These are phyloP conservation scores for Drosophila multiciliata DNA, from an alignment of 2,888 invertebrate genomes.

Conservation along the genomic window DNA sequence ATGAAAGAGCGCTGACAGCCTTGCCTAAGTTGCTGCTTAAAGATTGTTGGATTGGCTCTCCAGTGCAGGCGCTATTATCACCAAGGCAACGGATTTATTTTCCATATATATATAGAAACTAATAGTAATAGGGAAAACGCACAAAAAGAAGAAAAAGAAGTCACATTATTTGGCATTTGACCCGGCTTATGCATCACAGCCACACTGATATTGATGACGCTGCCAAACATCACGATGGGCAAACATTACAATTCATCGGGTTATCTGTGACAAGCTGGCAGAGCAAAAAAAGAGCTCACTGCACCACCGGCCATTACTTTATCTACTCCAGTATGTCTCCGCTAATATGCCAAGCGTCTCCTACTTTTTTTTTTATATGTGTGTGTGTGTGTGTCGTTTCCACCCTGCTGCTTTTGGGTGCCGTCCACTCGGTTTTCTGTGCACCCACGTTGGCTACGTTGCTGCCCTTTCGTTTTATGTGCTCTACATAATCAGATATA, in stretches of 20 bases:
- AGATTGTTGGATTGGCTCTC: constrained; percentile 36
- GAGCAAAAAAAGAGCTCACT: constrained; percentile 43
- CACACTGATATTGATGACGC: constrained; percentile 54
- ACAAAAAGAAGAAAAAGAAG: constrained; percentile 10
- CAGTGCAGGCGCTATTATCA: neutral
- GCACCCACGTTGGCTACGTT: constrained; percentile 45
- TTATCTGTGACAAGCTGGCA: constrained; percentile 47
- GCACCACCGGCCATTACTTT: constrained; percentile 68
- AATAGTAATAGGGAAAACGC: neutral
- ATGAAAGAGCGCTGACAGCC: constrained; percentile 49
- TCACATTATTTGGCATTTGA: constrained; percentile 27
- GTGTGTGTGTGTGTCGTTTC: constrained; percentile 10
- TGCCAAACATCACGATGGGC: constrained; percentile 39
- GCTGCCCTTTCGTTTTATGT: constrained; percentile 61
- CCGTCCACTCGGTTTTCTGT: constrained; percentile 18
- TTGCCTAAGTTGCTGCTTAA: constrained; percentile 36
- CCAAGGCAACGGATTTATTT: constrained; percentile 4
- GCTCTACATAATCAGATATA: constrained; percentile 77
- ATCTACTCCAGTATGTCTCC: constrained; percentile 67
- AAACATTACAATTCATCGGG: constrained; percentile 62
- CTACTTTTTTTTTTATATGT: constrained; percentile 16
- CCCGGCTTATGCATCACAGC: constrained; percentile 16
- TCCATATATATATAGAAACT: neutral
- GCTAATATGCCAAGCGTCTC: constrained; percentile 68
- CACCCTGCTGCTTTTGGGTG: constrained; percentile 29